Conservation (phyloP, 2,888 invertebrate genomes). For the Chrysolina oricalcia region DNA sequence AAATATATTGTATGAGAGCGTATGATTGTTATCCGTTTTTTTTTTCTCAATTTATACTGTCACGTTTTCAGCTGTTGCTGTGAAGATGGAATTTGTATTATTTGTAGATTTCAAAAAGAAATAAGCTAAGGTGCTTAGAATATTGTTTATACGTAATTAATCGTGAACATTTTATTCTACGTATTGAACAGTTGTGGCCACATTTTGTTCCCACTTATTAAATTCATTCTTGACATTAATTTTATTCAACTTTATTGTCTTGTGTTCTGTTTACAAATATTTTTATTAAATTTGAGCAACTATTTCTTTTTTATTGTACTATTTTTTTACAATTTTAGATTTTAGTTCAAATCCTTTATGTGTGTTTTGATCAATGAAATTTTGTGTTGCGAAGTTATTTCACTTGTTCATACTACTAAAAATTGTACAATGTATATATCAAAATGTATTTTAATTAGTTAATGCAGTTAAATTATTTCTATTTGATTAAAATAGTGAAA, state of each 20-base stretch:
- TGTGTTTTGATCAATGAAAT: constrained; percentile 24
- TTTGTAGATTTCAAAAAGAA: constrained; percentile 53
- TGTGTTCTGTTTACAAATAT: constrained; percentile 35
- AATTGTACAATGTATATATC: constrained; percentile 59
- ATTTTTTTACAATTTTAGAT: constrained; percentile 52
- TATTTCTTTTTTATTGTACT: constrained; percentile 47
- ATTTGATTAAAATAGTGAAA: constrained; percentile 50
- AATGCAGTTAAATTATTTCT: constrained; percentile 56
- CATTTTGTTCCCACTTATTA: constrained; percentile 53
- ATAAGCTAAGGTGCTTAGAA: constrained; percentile 56
- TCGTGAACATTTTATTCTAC: constrained; percentile 39
- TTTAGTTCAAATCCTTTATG: constrained; percentile 51
- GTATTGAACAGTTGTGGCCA: constrained; percentile 44
- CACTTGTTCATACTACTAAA: constrained; percentile 56
- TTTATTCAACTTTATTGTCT: constrained; percentile 44
- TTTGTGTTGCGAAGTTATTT: constrained; percentile 49
- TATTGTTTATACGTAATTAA: constrained; percentile 49
- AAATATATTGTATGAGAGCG: constrained; percentile 36
- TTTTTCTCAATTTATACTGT: constrained; percentile 46
- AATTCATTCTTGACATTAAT: constrained; percentile 33
- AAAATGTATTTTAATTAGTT: constrained; percentile 53
- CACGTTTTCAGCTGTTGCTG: constrained; percentile 44
- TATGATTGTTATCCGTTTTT: constrained; percentile 45
- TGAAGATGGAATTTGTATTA: constrained; percentile 54
- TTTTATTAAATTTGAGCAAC: constrained; percentile 43